phyloP scores from a whole-genome alignment of 2,113 vertebrate genomes.

The Agapornis roseicollis region DNA sequence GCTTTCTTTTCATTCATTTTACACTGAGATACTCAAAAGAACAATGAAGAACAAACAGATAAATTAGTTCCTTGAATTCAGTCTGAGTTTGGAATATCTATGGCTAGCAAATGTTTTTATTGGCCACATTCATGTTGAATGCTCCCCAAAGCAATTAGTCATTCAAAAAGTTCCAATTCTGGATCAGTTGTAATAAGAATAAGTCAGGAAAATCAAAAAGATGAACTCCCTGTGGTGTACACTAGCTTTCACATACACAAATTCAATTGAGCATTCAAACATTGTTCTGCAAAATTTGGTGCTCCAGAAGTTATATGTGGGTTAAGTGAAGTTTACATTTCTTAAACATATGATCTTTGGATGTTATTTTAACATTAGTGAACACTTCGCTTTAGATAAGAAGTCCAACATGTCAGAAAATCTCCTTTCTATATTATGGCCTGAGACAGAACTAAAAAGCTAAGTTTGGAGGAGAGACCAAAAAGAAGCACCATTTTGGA shows the following conservation, averaged over 20 bases:
- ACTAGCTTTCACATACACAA: neutral
- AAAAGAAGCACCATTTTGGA: neutral
- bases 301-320: neutral
- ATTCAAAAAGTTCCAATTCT: neutral
- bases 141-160: neutral
- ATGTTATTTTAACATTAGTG: neutral
- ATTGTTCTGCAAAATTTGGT: neutral
- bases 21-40: neutral
- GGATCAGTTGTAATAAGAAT: neutral
- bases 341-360: neutral
- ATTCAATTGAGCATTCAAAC: neutral
- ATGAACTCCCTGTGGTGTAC: neutral
- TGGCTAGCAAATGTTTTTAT: neutral
- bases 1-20: neutral
- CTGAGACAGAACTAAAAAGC: neutral
- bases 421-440: accelerated
- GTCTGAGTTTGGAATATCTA: neutral
- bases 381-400: neutral
- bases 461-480: neutral
- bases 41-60: neutral
- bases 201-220: neutral
- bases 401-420: neutral
- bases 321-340: neutral
- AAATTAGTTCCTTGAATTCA: neutral
- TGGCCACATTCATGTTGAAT: neutral